Evolutionary conservation across 2,113 vertebrate genomes (phyloP).

Genomic region (Emydocephalus ijimae): DNA sequence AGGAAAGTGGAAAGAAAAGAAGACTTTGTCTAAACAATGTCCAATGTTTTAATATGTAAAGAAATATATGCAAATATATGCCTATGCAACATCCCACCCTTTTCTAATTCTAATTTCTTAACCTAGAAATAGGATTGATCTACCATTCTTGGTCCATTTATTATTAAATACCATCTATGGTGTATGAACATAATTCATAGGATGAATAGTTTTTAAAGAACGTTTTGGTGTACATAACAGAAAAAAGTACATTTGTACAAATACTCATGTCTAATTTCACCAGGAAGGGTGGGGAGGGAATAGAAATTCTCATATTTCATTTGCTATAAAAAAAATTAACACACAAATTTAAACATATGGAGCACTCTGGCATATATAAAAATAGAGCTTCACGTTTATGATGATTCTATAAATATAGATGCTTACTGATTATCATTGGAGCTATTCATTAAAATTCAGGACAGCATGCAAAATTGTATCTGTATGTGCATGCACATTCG

Average conservation of each 20-base stretch:
- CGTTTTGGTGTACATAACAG: not conserved
- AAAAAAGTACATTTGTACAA: slow-evolving; percentile 7
- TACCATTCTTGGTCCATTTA: not conserved
- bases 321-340: slow-evolving; percentile 43
- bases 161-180: slow-evolving; percentile 21
- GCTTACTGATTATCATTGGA: slow-evolving; percentile 60
- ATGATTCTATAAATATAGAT: slow-evolving; percentile 64
- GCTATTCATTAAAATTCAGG: slow-evolving; percentile 64
- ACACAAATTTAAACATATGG: slow-evolving; percentile 34
- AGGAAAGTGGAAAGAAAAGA: not conserved
- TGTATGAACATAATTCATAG: not conserved
- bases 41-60: not conserved
- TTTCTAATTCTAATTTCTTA: not conserved
- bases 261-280: slow-evolving; percentile 47
- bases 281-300: not conserved
- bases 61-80: not conserved
- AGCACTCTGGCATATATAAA: slow-evolving; percentile 48
- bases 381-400: slow-evolving; percentile 56
- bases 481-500: slow-evolving; percentile 25
- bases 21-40: not conserved
- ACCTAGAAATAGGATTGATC: slow-evolving; percentile 2
- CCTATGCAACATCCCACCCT: not conserved
- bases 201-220: not conserved
- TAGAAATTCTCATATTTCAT: slow-evolving; percentile 50
- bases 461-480: slow-evolving; percentile 57